Evolutionary conservation across 2,797 vertebrate genomes (phyloP), one percentile per base, ranked within the genome.

Genomic region (Halcyon leucocephala): DNA sequence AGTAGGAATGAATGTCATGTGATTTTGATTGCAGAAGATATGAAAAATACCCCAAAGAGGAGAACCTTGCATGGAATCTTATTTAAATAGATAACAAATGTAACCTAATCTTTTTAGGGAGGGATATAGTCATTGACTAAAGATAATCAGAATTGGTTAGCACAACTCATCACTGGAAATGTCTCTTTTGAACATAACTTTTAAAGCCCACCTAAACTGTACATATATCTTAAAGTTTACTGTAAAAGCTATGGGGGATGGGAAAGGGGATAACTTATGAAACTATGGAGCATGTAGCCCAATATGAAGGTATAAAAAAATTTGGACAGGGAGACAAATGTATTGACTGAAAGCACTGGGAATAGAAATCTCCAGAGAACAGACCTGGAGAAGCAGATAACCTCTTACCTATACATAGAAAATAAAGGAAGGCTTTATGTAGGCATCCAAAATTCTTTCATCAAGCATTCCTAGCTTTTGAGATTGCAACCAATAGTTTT

Each of bases 201-300:
- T 44, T 72, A 76, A 91, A 67, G 24, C 31, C 25, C 74, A 35
- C 14, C 3, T 74, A 71, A 74, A 52, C 22, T 61, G 17, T 84
- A 37, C 35, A 21, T 52, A 33, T 81, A 55, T 25, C 19, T 26
- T 46, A 12, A 37, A 48, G 7, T 52, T 69, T 48, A 55, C 8
- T 42, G 9, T 51, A 65, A 86, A 48, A 57, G 51, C 18, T 72
- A 5, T 25, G 39, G 18, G 14, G 11, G 2, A 7, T 16, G 5
- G 3, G 1, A 5, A 10, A 29, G 5, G 60, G 79, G n/a, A 20
- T 28, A 57, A 28, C 1, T 72, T 69, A 48, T 0, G 7, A 64
- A 72, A 35, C 26, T 46, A 16, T 5, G 39, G n/a, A 88, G 12
- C 13, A 10, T 42, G 19, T 65, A 69, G 46, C 26, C 89, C 33